Evolutionary conservation across 2,797 vertebrate species (phyloP), one percentile per base, ranked within the genome.

Genomic region (Cyprinella venusta): DNA sequence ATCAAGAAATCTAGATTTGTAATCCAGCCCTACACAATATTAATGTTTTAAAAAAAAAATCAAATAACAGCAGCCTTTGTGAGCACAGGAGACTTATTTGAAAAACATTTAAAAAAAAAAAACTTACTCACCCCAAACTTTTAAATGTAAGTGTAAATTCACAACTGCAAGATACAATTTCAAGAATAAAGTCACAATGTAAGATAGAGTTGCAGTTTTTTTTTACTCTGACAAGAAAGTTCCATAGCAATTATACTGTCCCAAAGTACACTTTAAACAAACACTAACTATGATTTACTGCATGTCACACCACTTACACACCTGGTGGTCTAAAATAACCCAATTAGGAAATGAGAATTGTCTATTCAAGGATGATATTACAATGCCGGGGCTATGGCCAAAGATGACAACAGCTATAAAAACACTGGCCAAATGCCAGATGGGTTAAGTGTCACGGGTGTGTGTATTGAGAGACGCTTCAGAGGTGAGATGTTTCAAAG

Each of bases 381-480:
- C 74, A 83, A 83, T 50, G 21, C 74, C 0, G 19, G 38, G 52
- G 38, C 15, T 8, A 18, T 1, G 6, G 52, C 64, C 64, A 69
- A 77, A 61, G 40, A 61, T 59, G 19, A 61, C 26, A 61, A 38
- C 64, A 83, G 81, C 50, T 83, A 48, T 68, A 56, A 76, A 83
- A 77, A 83, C 74, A 70, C 26, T 50, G 81, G 74, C 52, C 67
- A 83, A 74, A 84, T 68, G 78, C 76, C 78, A 74, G 33, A 24
- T 45, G 69, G 15, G 61, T 72, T 79, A 79, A 79, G 68, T 50
- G 59, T 74, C 38, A 56, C 61, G 52, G 48, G 71, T 76, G 80
- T 18, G 48, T 76, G 61, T 75, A 40, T n/a, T 45, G 36, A 45
- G 52, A 33, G 42, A 33, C 0, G 18, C 16, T 33, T 78, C 64